These are phyloP conservation scores for Himalopsyche phryganea DNA, from an alignment of 1,140 invertebrate species.

Conservation along the genomic window DNA sequence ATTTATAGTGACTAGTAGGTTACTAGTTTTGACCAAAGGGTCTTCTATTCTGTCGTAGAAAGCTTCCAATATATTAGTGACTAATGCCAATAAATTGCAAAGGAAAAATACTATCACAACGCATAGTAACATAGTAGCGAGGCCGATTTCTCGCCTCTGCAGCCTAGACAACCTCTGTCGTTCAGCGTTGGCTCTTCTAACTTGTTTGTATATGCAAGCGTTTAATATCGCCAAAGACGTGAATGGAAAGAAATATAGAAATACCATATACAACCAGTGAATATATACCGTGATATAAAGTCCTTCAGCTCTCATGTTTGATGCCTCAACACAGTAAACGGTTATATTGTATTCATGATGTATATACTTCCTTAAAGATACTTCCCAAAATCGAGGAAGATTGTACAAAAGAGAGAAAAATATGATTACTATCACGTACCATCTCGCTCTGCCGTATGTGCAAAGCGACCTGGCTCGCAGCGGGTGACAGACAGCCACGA, in stretches of 20 bases:
- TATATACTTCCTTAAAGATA: conserved; percentile 47
- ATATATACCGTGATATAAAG: conserved; percentile 85
- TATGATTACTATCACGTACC: conserved; percentile 81
- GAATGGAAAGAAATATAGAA: conserved; percentile 91
- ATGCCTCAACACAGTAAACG: conserved; percentile 68
- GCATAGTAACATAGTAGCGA: conserved; percentile 90
- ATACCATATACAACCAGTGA: conserved; percentile 86
- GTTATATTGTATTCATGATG: conserved; percentile 56
- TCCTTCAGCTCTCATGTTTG: conserved; percentile 65
- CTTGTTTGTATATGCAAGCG: conserved; percentile 82
- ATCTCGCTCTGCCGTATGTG: conserved; percentile 82
- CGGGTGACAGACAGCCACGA: conserved; percentile 94
- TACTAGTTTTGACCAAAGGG: conserved; percentile 79
- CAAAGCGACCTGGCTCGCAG: conserved; percentile 83
- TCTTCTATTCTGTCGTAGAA: conserved; percentile 66
- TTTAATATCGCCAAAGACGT: conserved; percentile 81
- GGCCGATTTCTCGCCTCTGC: conserved; percentile 81
- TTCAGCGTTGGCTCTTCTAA: conserved; percentile 78
- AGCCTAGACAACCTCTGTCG: conserved; percentile 74
- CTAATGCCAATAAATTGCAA: conserved; percentile 88
- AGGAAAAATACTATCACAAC: conserved; percentile 92
- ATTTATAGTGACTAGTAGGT: conserved; percentile 94
- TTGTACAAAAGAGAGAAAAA: conserved; percentile 86
- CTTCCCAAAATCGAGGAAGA: conserved; percentile 73
- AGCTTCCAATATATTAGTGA: conserved; percentile 83